These are phyloP conservation scores for Frankliniella fusca DNA, from an alignment of 2,888 invertebrate species.

Conservation along the genomic window DNA sequence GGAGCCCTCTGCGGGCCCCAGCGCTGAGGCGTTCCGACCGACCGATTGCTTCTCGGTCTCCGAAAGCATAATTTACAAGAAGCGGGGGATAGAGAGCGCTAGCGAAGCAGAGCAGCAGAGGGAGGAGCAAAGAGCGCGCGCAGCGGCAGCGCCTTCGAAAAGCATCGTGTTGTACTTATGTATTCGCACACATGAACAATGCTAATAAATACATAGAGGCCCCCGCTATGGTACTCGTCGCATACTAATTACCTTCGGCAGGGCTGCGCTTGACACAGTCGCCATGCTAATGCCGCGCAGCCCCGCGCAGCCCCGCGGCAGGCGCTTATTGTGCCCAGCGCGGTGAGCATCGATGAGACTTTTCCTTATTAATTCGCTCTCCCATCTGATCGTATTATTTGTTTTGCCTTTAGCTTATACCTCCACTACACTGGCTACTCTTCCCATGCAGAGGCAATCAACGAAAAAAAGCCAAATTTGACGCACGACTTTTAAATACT, in stretches of 20 bases:
- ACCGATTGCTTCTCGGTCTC: not conserved
- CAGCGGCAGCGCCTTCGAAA: not conserved
- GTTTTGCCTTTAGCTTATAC: too few species aligned
- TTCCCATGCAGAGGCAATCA: too few species aligned
- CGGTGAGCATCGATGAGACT: too few species aligned
- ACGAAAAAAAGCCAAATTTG: too few species aligned
- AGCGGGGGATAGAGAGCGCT: not conserved
- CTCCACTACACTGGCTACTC: too few species aligned
- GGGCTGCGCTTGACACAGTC: not conserved
- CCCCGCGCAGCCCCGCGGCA: not conserved
- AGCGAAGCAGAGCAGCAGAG: too few species aligned
- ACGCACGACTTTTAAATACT: too few species aligned
- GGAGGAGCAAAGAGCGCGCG: too few species aligned
- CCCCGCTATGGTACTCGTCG: constrained; percentile 2
- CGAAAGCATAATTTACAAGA: not conserved
- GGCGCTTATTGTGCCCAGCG: too few species aligned
- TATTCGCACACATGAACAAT: constrained; percentile 4
- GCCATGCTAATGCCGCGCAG: constrained; percentile 10
- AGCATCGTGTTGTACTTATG: constrained; percentile 3
- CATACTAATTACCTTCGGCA: constrained; percentile 7
- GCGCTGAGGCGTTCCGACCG: not conserved
- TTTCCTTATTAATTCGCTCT: too few species aligned
- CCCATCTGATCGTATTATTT: too few species aligned
- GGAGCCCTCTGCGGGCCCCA: not conserved
- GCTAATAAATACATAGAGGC: constrained; percentile 1